Evolutionary conservation across 2,888 invertebrate species (phyloP).

Genomic region (Athripsodes cinereus): DNA sequence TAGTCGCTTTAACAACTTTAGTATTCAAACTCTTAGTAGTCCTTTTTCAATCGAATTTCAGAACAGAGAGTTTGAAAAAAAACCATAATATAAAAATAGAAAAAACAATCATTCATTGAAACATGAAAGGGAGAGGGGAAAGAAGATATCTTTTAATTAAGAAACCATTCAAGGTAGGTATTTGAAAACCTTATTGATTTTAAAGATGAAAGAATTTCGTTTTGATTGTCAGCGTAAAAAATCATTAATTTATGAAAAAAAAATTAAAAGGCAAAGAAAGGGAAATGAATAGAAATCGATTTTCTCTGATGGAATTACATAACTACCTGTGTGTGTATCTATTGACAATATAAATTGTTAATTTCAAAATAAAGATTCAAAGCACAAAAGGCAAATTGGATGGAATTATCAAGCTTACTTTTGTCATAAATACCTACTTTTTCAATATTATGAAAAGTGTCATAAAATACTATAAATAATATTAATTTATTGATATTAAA

Average conservation of each 20-base stretch:
- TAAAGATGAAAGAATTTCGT: neutral
- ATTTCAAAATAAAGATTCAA: neutral
- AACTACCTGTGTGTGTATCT: neutral
- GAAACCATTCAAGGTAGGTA: neutral
- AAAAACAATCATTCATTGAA: neutral
- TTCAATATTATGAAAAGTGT: too few species aligned
- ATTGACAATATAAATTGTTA: neutral
- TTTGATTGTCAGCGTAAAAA: slow-evolving; percentile 3
- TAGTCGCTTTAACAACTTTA: too few species aligned
- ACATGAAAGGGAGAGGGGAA: neutral
- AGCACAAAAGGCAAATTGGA: neutral
- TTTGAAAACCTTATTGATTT: neutral
- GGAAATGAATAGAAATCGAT: neutral
- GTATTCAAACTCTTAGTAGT: too few species aligned
- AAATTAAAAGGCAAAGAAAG: neutral
- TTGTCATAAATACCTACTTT: too few species aligned
- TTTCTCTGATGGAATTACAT: neutral
- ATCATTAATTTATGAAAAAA: neutral
- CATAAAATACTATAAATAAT: too few species aligned
- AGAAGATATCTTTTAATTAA: neutral
- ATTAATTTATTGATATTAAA: too few species aligned
- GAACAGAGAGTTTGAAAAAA: too few species aligned
- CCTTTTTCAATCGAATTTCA: too few species aligned
- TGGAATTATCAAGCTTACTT: too few species aligned
- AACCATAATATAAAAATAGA: neutral